Conservation (phyloP, 2,797 vertebrate species). For the Benthosema pterotum region DNA sequence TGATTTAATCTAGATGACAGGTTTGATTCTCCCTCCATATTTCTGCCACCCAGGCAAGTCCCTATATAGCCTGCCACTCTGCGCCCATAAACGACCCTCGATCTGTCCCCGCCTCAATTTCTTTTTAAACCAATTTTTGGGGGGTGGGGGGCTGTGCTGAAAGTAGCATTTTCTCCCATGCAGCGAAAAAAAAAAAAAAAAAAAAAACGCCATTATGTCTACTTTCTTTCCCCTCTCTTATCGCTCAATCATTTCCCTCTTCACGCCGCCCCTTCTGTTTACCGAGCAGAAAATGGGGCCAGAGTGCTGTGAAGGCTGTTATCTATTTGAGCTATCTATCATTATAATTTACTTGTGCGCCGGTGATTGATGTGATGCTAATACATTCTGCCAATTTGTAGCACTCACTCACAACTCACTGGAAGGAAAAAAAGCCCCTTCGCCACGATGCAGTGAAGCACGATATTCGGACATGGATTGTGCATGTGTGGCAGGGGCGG, state of each 20-base stretch:
- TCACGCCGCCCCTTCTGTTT: slow-evolving; percentile 29
- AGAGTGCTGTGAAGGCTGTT: slow-evolving; percentile 40
- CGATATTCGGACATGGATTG: no score
- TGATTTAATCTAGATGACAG: slow-evolving; percentile 70
- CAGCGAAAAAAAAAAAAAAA: no score
- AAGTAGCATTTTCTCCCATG: slow-evolving; percentile 59
- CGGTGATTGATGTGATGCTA: slow-evolving; percentile 52
- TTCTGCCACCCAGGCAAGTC: slow-evolving; percentile 55
- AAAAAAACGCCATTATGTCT: slow-evolving; percentile 41
- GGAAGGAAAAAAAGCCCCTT: slow-evolving; percentile 37
- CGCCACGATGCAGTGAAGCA: slow-evolving; percentile 30
- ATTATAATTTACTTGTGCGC: slow-evolving; percentile 59
- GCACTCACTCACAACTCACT: slow-evolving; percentile 47
- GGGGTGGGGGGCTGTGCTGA: slow-evolving; percentile 54
- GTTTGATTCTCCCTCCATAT: slow-evolving; percentile 62
- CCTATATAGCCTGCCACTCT: slow-evolving; percentile 32
- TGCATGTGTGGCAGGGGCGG: slow-evolving; percentile 26
- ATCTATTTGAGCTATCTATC: slow-evolving; percentile 56
- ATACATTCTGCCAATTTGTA: slow-evolving; percentile 63
- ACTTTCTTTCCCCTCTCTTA: slow-evolving; percentile 7
- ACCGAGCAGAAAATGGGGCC: slow-evolving; percentile 58
- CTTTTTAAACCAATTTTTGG: slow-evolving; percentile 45
- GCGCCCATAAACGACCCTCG: slow-evolving; percentile 30
- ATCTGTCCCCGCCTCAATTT: slow-evolving; percentile 18
- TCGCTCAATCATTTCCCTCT: not conserved